A percentile compares a stretch with the other conserved stretches of the same genome.
Conservation (phyloP, 2,888 invertebrate genomes). For the Noctua janthina region DNA sequence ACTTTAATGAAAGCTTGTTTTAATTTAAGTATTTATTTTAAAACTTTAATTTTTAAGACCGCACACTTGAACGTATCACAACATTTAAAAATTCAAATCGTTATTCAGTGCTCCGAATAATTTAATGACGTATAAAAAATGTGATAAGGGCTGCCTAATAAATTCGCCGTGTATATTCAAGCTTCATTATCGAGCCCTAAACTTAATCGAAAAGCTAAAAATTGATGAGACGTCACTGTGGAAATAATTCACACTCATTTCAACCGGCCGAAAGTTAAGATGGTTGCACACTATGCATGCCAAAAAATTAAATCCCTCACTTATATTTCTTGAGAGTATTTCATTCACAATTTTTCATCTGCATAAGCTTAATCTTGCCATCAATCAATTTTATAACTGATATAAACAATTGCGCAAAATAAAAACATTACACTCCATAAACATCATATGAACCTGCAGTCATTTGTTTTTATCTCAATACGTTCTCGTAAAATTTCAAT, state of each 20-base stretch:
- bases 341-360: neutral
- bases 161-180: constrained; percentile 64
- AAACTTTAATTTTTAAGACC: constrained; percentile 3
- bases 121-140: constrained; percentile 58
- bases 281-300: constrained; percentile 24
- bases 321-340: constrained; percentile 10
- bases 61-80: constrained; percentile 23
- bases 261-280: constrained; percentile 46
- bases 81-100: constrained; percentile 46
- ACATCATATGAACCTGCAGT: neutral
- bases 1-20: neutral
- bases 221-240: constrained; percentile 78
- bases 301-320: neutral
- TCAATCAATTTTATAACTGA: neutral
- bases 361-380: neutral
- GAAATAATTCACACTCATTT: constrained; percentile 76
- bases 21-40: neutral
- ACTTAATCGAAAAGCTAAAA: constrained; percentile 80
- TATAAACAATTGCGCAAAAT: neutral
- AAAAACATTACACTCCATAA: neutral
- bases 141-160: constrained; percentile 68
- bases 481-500: neutral
- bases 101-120: constrained; percentile 54
- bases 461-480: constrained; percentile 2
- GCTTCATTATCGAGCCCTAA: constrained; percentile 76